Percentiles rank a stretch among this genome's conserved stretches.
Conservation (phyloP, 2,888 invertebrate genomes). For the Tuta absoluta region DNA sequence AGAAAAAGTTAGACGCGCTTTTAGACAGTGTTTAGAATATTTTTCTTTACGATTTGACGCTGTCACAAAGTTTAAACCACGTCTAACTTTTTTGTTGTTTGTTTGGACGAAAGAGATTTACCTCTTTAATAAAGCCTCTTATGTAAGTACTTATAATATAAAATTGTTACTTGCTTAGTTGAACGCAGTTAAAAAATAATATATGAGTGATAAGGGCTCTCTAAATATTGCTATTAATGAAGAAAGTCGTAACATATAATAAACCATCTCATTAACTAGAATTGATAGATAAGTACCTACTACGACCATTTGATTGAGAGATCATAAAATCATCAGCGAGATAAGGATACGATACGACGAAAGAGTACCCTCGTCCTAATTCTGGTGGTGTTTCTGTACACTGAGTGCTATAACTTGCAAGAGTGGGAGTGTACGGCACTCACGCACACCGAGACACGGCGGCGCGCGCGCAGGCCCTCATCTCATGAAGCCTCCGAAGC, state of each 20-base stretch:
- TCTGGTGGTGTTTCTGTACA: constrained; percentile 52
- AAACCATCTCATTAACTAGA: neutral
- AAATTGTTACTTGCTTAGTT: neutral
- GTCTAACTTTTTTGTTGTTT: no score
- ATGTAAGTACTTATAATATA: no score
- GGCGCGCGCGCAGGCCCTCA: constrained; percentile 47
- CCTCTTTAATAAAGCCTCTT: no score
- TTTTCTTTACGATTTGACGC: no score
- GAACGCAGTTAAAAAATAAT: neutral
- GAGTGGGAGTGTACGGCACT: constrained; percentile 74
- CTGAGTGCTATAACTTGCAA: constrained; percentile 51
- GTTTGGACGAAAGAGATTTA: no score
- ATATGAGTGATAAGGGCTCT: neutral
- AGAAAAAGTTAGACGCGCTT: neutral
- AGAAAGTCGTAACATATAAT: neutral
- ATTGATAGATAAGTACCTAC: neutral
- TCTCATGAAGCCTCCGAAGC: constrained; percentile 55
- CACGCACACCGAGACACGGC: constrained; percentile 61
- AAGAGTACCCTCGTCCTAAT: neutral
- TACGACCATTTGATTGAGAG: constrained; percentile 3
- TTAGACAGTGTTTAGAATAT: no score
- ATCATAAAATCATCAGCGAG: constrained; percentile 28
- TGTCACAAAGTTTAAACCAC: no score
- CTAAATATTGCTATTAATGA: neutral
- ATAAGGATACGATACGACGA: neutral